Base-by-base conservation (phyloP, 2,888 invertebrate species). In the Latrodectus hesperus region DNA sequence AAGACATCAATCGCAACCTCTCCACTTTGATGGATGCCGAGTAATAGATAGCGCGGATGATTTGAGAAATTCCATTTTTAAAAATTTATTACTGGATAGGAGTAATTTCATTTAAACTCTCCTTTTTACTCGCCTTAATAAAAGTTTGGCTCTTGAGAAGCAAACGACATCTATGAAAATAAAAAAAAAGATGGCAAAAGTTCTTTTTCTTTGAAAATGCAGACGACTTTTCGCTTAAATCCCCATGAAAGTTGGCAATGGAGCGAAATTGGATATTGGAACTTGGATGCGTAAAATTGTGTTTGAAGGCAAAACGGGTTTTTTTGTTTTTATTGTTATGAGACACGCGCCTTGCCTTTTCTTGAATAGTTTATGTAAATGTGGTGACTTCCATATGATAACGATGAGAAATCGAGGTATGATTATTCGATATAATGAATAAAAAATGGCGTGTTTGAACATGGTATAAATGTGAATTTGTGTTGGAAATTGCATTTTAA, bases 161-260 rank as follows among this genome's bases (percentile, higher is more conserved):
- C 60, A 60, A 60, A 60, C n/a, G 60, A 60, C 60, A 60, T 60
- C 60, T 60, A 60, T 60, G n/a, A 1, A 38, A n/a, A n/a, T n/a
- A n/a, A n/a, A 60, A 60, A 60, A n/a, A 60, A 60, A 6, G 60
- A 60, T 60, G 60, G n/a, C 12, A 16, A 16, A 6, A 60, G 60
- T 60, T 60, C 60, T 60, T 60, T 60, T 60, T 60, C n/a, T 60
- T 60, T 10, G 16, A 60, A 60, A 60, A 60, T 12, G 60, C 60
- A 60, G 60, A 60, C 60, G 60, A 60, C 60, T 60, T 60, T 60
- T 16, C 60, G 60, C n/a, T 60, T 60, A 60, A 60, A 60, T 60
- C n/a, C 60, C 60, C 60, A 10, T 60, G 60, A n/a, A 60, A 60
- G 14, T 16, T n/a, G 60, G 60, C 60, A n/a, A 60, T 16, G 60